Evolutionary conservation across 2,888 invertebrate species (phyloP), one percentile per base, ranked within the genome.

Genomic region (Macrophya alboannulata): DNA sequence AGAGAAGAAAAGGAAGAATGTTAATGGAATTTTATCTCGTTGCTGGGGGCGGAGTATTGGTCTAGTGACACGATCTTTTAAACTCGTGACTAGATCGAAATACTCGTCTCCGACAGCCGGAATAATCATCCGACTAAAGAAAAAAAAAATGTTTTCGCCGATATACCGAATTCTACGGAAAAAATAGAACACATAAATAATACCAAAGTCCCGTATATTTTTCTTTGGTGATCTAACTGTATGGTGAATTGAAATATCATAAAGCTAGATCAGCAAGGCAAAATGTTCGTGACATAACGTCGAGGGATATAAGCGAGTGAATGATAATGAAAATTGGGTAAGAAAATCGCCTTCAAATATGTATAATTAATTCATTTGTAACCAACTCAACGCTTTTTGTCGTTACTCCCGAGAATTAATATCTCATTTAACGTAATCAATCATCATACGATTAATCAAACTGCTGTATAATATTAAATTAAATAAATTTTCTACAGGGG

Each of bases 151-250:
- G 68, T 72, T 82, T 85, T n/a, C 31, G 21, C 48, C 17, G 21
- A 85, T 55, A 59, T 43, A 15, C 1, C 9, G 72, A 48, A 25
- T 55, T 83, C 3, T n/a, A 31, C 37, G 25, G n/a, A 17, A 17
- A 17, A 17, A 25, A 45, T 40, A 17, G n/a, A 45, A 15, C n/a
- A n/a, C n/a, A n/a, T n/a, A 62, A 6, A 4, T 8, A 48, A 12
- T 4, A 10, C 48, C 0, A 17, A 31, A 62, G 89, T 91, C 91
- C 89, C 87, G 86, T 90, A 88, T 91, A 92, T 92, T 92, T 91
- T 92, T 93, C 94, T 95, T 95, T 95, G 95, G 95, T 95, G 95
- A 94, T 91, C 93, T 94, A 94, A 94, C 95, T 95, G 94, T 94
- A 93, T 93, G 93, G 89, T 91, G 88, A 88, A 86, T 88, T 68